Conservation (phyloP, 2,888 invertebrate species). For the Formica aserva region DNA sequence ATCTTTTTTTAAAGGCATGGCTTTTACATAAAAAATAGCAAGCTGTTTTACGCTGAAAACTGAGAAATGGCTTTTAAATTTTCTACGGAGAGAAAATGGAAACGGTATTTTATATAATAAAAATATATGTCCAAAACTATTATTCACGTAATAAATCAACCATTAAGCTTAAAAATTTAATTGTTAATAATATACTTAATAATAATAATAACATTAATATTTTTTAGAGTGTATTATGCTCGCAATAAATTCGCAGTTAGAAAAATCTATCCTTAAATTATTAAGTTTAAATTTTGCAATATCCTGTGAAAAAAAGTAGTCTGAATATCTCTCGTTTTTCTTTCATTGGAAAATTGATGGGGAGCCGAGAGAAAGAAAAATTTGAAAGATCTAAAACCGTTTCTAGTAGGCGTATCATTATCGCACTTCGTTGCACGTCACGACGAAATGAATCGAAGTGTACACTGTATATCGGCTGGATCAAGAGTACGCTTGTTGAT, state of each 20-base stretch:
- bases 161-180: neutral
- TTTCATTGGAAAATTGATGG: neutral
- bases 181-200: conserved; percentile 8
- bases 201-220: neutral
- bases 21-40: conserved; percentile 4
- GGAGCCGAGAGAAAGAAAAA: conserved; percentile 44
- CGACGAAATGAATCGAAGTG: conserved; percentile 4
- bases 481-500: conserved; percentile 24
- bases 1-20: conserved; percentile 16
- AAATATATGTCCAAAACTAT: neutral
- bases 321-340: neutral
- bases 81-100: neutral
- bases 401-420: conserved; percentile 30
- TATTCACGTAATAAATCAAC: neutral
- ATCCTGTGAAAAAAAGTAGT: neutral
- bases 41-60: neutral
- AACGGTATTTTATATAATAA: neutral
- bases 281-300: neutral
- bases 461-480: neutral
- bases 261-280: neutral
- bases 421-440: conserved; percentile 20
- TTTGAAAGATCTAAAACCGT: conserved; percentile 62
- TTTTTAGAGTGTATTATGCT: neutral
- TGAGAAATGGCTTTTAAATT: neutral
- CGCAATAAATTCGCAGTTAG: neutral